A percentile compares a stretch with the other conserved stretches of the same genome.
Conservation (phyloP, 1,140 invertebrate genomes). For the Hyphantria cunea region DNA sequence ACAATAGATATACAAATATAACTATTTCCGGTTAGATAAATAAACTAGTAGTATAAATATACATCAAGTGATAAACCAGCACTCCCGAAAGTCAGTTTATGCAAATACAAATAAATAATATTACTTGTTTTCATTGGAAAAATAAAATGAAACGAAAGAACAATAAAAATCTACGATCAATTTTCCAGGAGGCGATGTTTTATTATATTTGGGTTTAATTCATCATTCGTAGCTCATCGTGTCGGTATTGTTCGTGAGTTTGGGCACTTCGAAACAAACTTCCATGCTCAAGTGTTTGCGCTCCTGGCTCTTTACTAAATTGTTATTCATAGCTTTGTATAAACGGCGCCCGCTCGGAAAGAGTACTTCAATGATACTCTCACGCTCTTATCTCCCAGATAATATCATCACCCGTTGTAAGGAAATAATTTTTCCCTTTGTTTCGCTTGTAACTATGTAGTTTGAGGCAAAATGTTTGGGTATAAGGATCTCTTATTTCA, state of each 20-base stretch:
- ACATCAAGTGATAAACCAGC: too few species aligned
- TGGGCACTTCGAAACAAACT: constrained; percentile 76
- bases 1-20: too few species aligned
- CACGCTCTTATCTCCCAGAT: constrained; percentile 67
- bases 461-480: constrained; percentile 33
- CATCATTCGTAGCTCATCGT: constrained; percentile 57
- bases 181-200: constrained; percentile 6
- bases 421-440: constrained; percentile 59
- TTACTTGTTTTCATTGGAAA: not conserved
- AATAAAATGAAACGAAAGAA: not conserved
- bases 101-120: not conserved
- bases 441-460: constrained; percentile 39
- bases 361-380: constrained; percentile 70
- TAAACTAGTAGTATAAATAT: too few species aligned
- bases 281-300: constrained; percentile 73
- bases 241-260: constrained; percentile 71
- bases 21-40: too few species aligned
- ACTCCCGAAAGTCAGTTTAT: not conserved
- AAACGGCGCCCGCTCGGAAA: constrained; percentile 63
- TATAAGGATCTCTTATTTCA: constrained; percentile 1
- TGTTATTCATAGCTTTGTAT: constrained; percentile 79
- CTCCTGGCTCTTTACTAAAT: constrained; percentile 72
- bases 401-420: constrained; percentile 62
- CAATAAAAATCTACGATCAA: constrained; percentile 1
- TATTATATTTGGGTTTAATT: constrained; percentile 27